Percentiles rank a stretch among this genome's conserved stretches.
Conservation (phyloP, 2,797 vertebrate species). For the Phylloscopus collybita region DNA sequence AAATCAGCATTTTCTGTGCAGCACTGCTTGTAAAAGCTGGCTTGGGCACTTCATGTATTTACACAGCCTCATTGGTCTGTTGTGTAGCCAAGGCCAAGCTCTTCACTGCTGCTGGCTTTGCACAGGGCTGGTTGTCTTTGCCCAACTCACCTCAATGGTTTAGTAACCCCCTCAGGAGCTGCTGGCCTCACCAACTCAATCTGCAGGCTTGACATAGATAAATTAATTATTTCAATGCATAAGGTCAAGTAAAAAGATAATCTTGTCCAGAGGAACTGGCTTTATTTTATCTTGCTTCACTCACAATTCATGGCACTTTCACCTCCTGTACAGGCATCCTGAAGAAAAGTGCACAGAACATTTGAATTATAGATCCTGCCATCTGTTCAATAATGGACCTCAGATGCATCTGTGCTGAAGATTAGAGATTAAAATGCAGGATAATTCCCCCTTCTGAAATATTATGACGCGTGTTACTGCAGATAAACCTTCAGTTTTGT, state of each 20-base stretch:
- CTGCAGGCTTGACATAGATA: background rate
- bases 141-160: background rate
- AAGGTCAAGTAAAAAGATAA: background rate
- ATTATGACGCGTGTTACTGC: background rate
- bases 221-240: background rate
- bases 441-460: background rate
- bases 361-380: background rate
- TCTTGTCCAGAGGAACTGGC: background rate
- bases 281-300: background rate
- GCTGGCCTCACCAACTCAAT: background rate
- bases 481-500: background rate
- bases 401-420: background rate
- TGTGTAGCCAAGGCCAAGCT: background rate
- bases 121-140: background rate
- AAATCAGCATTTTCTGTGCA: background rate
- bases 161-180: background rate
- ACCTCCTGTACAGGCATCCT: background rate
- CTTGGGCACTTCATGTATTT: background rate
- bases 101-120: background rate
- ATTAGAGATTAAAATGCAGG: background rate
- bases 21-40: background rate
- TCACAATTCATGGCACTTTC: background rate
- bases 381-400: background rate
- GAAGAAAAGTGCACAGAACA: background rate
- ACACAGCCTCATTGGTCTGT: rapidly evolving